Evolutionary conservation across 2,797 vertebrate genomes (phyloP), one percentile per base, ranked within the genome.

Genomic region (Microcaecilia unicolor): DNA sequence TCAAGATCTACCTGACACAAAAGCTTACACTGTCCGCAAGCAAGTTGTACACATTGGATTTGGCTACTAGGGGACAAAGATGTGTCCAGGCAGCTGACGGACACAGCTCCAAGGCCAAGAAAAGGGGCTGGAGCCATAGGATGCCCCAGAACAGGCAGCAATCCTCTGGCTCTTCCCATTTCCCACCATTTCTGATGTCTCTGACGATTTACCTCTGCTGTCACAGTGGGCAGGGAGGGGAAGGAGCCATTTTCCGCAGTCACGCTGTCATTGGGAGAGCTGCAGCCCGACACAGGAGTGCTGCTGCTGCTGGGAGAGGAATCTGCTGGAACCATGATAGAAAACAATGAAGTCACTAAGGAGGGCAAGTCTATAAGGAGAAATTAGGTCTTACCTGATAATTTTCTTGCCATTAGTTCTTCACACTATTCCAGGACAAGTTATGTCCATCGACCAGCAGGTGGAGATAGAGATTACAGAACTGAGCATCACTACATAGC

Each of bases 241-340:
- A 79, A 63, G 31, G 69, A 61, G 8, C 80, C 80, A 0, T 78
- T 84, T 34, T 91, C 88, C 1, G 77, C 61, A 1, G 70, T 70
- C 15, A 79, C 72, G 48, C 80, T 89, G 78, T 91, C 87, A 2
- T 83, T 88, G 27, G 88, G 85, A 6, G 88, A 91, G 64, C 86
- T 91, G 76, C 85, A 83, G 23, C 81, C 88, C 0, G 87, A 93
- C 2, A 80, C 86, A 0, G 88, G 78, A 2, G 76, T 86, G 69
- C 85, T 90, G 70, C 94, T 95, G 58, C 94, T 98, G 61, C 93
- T 93, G 10, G 92, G 92, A 30, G 94, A 97, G 0, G 93, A 97
- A 65, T 95, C 93, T 93, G 70, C 2, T n/a, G n/a, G 15, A 13
- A 4, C 15, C 40, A 26, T 22, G 23, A 46, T 16, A 25, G 25